Conservation (phyloP, 2,888 invertebrate species). For the Scrobipalpa costella region DNA sequence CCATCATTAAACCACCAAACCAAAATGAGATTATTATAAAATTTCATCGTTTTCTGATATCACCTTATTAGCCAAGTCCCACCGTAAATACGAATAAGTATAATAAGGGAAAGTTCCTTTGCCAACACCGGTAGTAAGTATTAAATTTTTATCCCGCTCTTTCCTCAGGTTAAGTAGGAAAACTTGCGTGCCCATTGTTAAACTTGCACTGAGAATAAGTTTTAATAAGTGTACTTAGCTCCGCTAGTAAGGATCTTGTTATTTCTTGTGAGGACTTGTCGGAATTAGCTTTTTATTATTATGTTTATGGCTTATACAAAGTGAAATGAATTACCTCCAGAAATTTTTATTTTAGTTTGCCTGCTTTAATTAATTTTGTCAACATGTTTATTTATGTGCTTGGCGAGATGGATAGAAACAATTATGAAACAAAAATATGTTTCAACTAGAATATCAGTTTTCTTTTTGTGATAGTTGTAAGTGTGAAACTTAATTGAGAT, state of each 20-base stretch:
- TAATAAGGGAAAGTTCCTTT: neutral
- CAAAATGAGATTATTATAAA: neutral
- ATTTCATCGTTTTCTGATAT: neutral
- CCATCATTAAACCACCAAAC: neutral
- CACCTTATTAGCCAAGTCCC: conserved; percentile 6
- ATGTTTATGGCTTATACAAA: neutral
- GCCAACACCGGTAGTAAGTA: conserved; percentile 14
- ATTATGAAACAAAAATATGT: no score
- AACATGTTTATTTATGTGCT: no score
- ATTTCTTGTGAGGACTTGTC: neutral
- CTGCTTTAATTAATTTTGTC: no score
- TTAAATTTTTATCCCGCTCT: conserved; percentile 11
- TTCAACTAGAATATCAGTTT: no score
- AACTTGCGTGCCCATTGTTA: conserved; percentile 15
- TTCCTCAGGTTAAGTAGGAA: conserved; percentile 10
- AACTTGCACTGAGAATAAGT: neutral
- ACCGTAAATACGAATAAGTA: neutral
- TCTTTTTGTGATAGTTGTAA: no score
- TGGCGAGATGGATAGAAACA: no score
- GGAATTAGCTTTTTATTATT: neutral
- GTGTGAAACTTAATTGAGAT: no score
- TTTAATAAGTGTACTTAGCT: conserved; percentile 14
- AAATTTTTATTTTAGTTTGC: no score
- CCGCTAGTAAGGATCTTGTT: neutral
- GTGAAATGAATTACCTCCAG: no score